phyloP scores from a whole-genome alignment of 2,888 invertebrate genomes.

The Drosophila aldrichi region DNA sequence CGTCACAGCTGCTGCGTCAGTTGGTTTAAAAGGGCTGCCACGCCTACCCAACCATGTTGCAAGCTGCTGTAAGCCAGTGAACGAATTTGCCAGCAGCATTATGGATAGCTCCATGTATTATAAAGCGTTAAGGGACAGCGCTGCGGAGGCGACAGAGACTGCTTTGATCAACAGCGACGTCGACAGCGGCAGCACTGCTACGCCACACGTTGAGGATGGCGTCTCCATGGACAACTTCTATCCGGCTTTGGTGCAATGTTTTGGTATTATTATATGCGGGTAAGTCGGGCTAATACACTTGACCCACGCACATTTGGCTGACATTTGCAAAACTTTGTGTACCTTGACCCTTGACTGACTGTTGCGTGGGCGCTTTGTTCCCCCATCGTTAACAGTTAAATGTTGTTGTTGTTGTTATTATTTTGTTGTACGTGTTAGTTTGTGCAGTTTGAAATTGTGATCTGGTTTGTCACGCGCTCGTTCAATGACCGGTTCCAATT shows the following conservation, averaged over 20 bases:
- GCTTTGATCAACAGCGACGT: conserved; percentile 18
- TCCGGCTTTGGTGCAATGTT: conserved; percentile 96
- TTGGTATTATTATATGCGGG: conserved; percentile 96
- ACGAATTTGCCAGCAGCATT: conserved; percentile 23
- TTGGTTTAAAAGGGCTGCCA: conserved; percentile 41
- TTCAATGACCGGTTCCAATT: conserved; percentile 49
- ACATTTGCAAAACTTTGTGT: background rate
- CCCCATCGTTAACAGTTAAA: conserved; percentile 23
- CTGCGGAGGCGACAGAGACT: conserved; percentile 34
- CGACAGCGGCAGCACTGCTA: conserved; percentile 30
- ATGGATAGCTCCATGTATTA: conserved; percentile 82
- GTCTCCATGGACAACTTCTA: conserved; percentile 92
- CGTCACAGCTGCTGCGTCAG: conserved; percentile 59
- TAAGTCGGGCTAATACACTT: conserved; percentile 86
- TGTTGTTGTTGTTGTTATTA: background rate
- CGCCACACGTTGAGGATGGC: conserved; percentile 64
- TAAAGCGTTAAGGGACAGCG: conserved; percentile 50
- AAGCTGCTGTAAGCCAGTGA: conserved; percentile 22
- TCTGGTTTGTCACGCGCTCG: conserved; percentile 45
- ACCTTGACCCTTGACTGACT: conserved; percentile 22
- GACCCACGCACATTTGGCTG: conserved; percentile 6
- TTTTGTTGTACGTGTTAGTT: conserved; percentile 8
- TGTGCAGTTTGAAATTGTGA: conserved; percentile 12
- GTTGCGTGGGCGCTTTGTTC: conserved; percentile 10
- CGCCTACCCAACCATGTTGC: conserved; percentile 27